Percentiles rank a stretch among this genome's conserved stretches.
These are phyloP conservation scores for Spisula solida DNA, from an alignment of 2,888 invertebrate genomes.

Conservation along the genomic window DNA sequence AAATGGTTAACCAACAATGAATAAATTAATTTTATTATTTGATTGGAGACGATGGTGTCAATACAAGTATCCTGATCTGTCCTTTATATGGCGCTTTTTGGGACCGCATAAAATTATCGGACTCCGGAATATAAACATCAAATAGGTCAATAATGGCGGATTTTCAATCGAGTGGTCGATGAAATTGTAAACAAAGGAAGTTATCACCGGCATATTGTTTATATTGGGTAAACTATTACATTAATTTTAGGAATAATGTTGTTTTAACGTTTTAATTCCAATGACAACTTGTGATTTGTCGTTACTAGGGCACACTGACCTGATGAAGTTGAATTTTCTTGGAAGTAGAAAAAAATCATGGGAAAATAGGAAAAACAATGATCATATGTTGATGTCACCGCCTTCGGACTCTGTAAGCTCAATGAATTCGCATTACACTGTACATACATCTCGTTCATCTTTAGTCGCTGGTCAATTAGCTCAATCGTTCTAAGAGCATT, in stretches of 20 bases:
- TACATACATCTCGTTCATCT: too few relatives aligned
- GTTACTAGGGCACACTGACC: not conserved
- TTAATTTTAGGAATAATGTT: not conserved
- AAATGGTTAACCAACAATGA: too few relatives aligned
- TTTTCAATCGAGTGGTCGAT: conserved; percentile 25
- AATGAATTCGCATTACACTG: too few relatives aligned
- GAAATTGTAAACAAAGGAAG: conserved; percentile 18
- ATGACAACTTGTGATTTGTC: not conserved
- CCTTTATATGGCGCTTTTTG: too few relatives aligned
- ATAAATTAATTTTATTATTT: too few relatives aligned
- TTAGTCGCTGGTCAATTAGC: too few relatives aligned
- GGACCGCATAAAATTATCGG: not conserved
- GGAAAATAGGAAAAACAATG: not conserved
- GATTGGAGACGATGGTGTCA: too few relatives aligned
- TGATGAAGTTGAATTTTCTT: not conserved
- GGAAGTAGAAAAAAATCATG: too few relatives aligned
- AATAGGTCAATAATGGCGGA: conserved; percentile 47
- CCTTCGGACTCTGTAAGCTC: too few relatives aligned
- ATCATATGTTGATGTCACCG: too few relatives aligned
- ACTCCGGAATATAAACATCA: not conserved
- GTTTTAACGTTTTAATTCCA: not conserved
- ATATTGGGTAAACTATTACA: not conserved
- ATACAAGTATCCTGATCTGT: too few relatives aligned
- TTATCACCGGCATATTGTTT: not conserved
- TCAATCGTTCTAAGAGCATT: too few relatives aligned